Evolutionary conservation across 2,797 vertebrate species (phyloP).

Genomic region (Schizopygopsis malacanthus): DNA sequence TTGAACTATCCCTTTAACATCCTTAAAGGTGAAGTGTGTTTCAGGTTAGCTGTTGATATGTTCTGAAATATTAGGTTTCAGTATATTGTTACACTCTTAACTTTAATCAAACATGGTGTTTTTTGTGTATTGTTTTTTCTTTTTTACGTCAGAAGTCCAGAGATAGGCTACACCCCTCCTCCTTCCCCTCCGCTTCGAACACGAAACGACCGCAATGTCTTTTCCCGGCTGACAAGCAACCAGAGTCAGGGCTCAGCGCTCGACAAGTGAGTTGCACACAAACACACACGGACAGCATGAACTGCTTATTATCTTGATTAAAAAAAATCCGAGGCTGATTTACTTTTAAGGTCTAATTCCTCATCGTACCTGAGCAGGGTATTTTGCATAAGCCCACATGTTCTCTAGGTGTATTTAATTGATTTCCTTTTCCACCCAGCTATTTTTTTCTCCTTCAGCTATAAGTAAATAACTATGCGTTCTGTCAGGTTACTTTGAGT

Average conservation of each 20-base stretch:
- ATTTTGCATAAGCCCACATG: neutral
- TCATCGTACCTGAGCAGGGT: neutral
- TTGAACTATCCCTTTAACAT: too few species aligned
- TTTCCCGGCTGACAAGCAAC: constrained; percentile 95
- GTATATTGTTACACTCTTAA: neutral
- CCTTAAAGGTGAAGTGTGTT: neutral
- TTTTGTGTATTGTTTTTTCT: neutral
- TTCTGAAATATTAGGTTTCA: neutral
- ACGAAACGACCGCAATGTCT: constrained; percentile 96
- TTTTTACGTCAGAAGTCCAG: constrained; percentile 79
- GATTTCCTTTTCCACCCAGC: constrained; percentile 15
- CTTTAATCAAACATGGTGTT: neutral
- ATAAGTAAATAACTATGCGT: neutral
- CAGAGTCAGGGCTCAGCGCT: constrained; percentile 93
- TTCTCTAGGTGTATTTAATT: neutral
- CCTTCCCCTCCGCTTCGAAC: constrained; percentile 93
- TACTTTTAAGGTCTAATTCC: neutral
- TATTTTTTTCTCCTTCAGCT: neutral
- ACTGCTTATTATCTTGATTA: neutral
- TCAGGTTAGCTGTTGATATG: neutral
- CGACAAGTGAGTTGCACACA: constrained; percentile 91
- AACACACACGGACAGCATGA: constrained; percentile 11
- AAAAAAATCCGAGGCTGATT: neutral
- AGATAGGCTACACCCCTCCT: constrained; percentile 90
- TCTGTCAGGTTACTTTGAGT: constrained; percentile 36